Evolutionary conservation across 2,797 vertebrate species (phyloP), one percentile per base, ranked within the genome.

Genomic region (Silurus aristotelis): DNA sequence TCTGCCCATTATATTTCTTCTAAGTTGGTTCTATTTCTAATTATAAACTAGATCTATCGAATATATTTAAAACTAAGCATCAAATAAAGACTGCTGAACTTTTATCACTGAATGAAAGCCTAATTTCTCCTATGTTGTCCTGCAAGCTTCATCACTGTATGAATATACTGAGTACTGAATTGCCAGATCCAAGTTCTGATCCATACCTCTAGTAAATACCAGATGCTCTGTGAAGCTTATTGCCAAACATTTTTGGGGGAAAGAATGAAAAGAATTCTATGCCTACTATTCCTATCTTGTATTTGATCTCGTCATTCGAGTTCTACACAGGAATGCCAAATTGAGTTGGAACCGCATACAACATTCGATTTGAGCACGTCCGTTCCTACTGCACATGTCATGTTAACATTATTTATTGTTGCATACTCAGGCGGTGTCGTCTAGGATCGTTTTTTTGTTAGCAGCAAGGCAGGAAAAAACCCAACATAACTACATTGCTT

Each of bases 391-490:
- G 68, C 58, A 78, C 52, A 82, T 68, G 72, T 64, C 86, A 64
- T 58, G 63, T 66, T 83, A 66, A 80, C 63, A 31, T 78, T 64
- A 68, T 85, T 86, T 68, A 81, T 56, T 17, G 46, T 5, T 61
- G 77, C 85, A 67, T 75, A 77, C 76, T 84, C 43, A 63, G 60
- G 67, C 67, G 78, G 58, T 79, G 84, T 67, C 64, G 38, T 73
- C 20, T 79, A 84, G 58, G 56, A 25, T 56, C 48, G 38, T n/a
- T 73, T 38, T 38, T 60, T 80, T 61, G 79, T 86, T 80, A 86
- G 76, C 19, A 79, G 67, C 17, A 22, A 67, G 1, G 15, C 27
- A 86, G 82, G 63, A 85, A 73, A 88, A 86, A 89, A 87, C 81
- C 58, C 15, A 70, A 52, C 10, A 2, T 52, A 52, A 52, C 48